Evolutionary conservation across 2,888 invertebrate genomes (phyloP).

Genomic region (Coelopa pilipes): DNA sequence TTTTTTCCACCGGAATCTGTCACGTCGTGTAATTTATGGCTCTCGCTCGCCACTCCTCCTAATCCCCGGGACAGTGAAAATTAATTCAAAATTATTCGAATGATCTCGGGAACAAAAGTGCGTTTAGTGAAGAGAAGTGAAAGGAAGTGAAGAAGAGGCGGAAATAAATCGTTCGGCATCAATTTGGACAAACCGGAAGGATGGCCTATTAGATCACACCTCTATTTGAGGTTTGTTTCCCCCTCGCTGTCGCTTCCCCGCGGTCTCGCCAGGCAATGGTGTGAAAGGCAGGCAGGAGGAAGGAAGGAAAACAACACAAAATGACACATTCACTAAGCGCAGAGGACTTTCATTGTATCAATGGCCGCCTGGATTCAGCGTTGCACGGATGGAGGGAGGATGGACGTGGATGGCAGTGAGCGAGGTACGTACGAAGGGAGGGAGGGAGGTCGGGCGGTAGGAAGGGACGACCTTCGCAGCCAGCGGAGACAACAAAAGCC

Average conservation of each 20-base stretch:
- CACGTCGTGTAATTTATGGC: too few relatives aligned
- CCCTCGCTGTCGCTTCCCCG: not conserved
- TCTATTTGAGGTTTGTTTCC: constrained; percentile 58
- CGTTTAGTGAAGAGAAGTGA: not conserved
- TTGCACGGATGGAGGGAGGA: too few relatives aligned
- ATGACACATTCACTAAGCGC: constrained; percentile 14
- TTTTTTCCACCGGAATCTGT: too few relatives aligned
- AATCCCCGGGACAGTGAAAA: too few relatives aligned
- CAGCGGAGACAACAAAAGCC: constrained; percentile 25
- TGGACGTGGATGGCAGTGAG: not conserved
- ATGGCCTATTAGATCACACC: constrained; percentile 59
- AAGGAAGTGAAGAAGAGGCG: constrained; percentile 35
- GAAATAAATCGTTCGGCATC: constrained; percentile 44
- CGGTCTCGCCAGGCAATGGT: not conserved
- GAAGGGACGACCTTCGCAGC: constrained; percentile 9
- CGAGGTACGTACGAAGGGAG: too few relatives aligned
- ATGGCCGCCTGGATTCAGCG: too few relatives aligned
- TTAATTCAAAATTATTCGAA: too few relatives aligned
- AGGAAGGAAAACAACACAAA: constrained; percentile 13
- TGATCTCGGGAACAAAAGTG: too few relatives aligned
- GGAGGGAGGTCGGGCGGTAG: too few relatives aligned
- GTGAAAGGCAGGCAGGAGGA: constrained; percentile 34
- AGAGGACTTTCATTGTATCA: not conserved
- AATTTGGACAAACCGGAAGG: constrained; percentile 50
- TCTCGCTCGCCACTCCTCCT: too few relatives aligned